These are phyloP conservation scores for Cryptoprocta ferox DNA, from an alignment of 2,797 vertebrate species.

Conservation along the genomic window DNA sequence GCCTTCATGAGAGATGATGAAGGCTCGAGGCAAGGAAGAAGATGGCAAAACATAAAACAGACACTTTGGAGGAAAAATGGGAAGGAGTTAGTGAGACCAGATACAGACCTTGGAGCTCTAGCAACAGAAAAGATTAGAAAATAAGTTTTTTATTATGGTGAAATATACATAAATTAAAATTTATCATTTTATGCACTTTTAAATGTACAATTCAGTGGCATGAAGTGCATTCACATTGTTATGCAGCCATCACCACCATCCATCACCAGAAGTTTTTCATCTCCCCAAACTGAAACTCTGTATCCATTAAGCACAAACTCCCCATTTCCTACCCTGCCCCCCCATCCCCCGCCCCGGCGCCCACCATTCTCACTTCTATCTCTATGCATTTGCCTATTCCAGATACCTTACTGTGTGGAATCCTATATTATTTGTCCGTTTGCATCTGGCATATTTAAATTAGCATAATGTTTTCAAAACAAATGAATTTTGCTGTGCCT, in stretches of 20 bases:
- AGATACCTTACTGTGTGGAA: not conserved
- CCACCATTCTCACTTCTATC: not conserved
- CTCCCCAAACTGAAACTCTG: not conserved
- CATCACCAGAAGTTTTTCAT: not conserved
- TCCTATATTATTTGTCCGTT: not conserved
- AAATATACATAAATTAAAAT: slow-evolving; percentile 23
- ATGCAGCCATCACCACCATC: not conserved
- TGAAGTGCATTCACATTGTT: not conserved
- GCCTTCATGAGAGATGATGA: slow-evolving; percentile 34
- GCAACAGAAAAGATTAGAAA: not conserved
- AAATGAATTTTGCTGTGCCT: not conserved
- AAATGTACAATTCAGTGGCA: not conserved
- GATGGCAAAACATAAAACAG: slow-evolving; percentile 41
- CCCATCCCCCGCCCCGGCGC: not conserved
- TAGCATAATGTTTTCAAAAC: not conserved
- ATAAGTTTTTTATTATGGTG: not conserved
- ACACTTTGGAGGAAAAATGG: not conserved
- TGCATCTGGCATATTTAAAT: not conserved
- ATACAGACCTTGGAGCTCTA: not conserved
- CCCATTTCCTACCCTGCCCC: fast-evolving
- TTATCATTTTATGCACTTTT: not conserved
- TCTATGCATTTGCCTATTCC: not conserved
- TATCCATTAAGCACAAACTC: not conserved
- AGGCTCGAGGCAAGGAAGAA: not conserved
- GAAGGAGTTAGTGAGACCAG: not conserved